These are phyloP conservation scores for Stenolophus ochropezus DNA, from an alignment of 2,888 invertebrate species.

Conservation along the genomic window DNA sequence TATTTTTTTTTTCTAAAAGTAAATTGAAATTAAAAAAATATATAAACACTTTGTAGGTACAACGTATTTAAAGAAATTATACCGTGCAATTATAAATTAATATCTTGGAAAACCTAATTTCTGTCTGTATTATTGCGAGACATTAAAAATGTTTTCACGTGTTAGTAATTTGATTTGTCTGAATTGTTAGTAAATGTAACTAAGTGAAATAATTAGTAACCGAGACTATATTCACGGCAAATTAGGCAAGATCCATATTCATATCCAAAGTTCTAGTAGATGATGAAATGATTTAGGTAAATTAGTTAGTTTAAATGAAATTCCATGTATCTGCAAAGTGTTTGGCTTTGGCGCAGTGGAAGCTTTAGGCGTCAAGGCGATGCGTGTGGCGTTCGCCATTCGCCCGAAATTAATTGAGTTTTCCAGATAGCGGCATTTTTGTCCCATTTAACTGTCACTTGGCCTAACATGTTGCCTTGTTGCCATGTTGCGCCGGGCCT, in stretches of 20 bases:
- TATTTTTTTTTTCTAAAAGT: too few species aligned
- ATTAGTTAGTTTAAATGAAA: slow-evolving; percentile 32
- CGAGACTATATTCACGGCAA: not conserved
- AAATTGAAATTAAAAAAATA: too few species aligned
- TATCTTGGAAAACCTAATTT: too few species aligned
- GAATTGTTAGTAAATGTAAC: not conserved
- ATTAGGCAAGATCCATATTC: slow-evolving; percentile 4
- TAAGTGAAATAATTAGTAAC: not conserved
- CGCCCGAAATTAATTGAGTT: slow-evolving; percentile 26
- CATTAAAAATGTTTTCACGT: not conserved
- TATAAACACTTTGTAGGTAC: too few species aligned
- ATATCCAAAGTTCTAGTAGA: slow-evolving; percentile 8
- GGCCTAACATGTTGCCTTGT: not conserved
- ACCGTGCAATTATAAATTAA: too few species aligned
- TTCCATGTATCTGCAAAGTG: slow-evolving; percentile 17
- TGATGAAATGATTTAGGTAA: slow-evolving; percentile 7
- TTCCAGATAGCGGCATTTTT: slow-evolving; percentile 34
- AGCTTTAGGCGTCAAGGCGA: not conserved
- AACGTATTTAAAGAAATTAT: too few species aligned
- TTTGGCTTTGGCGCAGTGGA: slow-evolving; percentile 1
- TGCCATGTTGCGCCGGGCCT: not conserved
- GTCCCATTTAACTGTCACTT: slow-evolving; percentile 29
- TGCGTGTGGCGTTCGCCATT: slow-evolving; percentile 19
- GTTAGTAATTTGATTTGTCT: not conserved
- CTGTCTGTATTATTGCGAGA: not conserved